Evolutionary conservation across 2,113 vertebrate genomes (phyloP).

Genomic region (Aegithalos caudatus): DNA sequence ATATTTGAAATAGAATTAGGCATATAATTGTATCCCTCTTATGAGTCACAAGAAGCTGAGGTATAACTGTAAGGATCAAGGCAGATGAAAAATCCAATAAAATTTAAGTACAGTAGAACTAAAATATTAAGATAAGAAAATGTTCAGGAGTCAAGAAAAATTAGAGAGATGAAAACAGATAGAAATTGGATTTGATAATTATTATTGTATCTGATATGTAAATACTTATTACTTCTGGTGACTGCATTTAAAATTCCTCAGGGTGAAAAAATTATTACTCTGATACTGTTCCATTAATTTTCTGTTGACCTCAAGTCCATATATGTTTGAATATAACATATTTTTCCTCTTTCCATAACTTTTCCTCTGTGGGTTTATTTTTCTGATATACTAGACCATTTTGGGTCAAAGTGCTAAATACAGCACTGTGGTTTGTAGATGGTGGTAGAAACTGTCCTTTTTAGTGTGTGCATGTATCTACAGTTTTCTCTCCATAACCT

Average conservation of each 20-base stretch:
- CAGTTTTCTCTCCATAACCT: background rate
- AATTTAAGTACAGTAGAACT: background rate
- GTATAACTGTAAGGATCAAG: background rate
- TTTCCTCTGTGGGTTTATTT: background rate
- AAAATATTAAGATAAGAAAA: background rate
- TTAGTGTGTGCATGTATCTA: background rate
- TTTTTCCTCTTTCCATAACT: too few species aligned
- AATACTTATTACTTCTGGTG: background rate
- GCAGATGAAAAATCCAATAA: background rate
- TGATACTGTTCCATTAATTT: background rate
- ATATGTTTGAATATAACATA: background rate
- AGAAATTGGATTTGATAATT: background rate
- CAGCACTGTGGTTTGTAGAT: background rate
- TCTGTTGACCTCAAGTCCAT: background rate
- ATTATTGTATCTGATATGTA: background rate
- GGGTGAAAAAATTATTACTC: background rate
- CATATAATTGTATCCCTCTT: background rate
- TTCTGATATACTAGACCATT: background rate
- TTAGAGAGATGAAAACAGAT: background rate
- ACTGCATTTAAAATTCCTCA: background rate
- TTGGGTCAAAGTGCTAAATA: background rate
- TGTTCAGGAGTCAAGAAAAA: background rate
- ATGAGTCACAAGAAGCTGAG: background rate
- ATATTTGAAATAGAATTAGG: background rate
- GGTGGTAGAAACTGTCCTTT: background rate